phyloP scores from a whole-genome alignment of 2,113 vertebrate species.

The Paramisgurnus dabryanus region DNA sequence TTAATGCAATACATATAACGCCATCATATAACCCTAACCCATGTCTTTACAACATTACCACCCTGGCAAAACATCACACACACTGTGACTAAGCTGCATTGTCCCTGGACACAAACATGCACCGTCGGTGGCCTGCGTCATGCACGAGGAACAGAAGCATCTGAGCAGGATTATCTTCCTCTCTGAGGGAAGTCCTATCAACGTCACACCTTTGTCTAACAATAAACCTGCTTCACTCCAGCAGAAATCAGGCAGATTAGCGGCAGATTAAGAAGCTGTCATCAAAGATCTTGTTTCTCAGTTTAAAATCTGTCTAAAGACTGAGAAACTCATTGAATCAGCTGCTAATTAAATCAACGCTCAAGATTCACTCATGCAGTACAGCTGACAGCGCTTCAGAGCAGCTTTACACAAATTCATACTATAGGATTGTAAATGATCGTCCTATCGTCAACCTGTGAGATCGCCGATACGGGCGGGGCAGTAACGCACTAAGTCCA shows the following conservation, averaged over 20 bases:
- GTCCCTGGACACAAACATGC: constrained; percentile 3
- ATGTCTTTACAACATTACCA: not conserved
- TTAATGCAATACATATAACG: not conserved
- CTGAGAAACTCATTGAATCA: not conserved
- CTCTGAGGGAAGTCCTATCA: constrained; percentile 13
- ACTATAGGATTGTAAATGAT: too few relatives aligned
- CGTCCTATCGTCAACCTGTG: too few relatives aligned
- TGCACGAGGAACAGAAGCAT: not conserved
- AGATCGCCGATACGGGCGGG: too few relatives aligned
- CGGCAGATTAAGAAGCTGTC: not conserved
- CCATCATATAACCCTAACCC: not conserved
- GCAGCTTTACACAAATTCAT: too few relatives aligned
- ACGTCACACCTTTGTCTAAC: constrained; percentile 28
- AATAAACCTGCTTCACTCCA: constrained; percentile 22
- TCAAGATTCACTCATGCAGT: too few relatives aligned
- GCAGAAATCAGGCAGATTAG: not conserved
- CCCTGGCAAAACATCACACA: constrained; percentile 36
- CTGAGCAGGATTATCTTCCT: constrained; percentile 56
- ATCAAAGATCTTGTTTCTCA: not conserved
- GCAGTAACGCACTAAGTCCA: too few relatives aligned
- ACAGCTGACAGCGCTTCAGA: too few relatives aligned
- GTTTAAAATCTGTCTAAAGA: not conserved
- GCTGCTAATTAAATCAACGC: too few relatives aligned
- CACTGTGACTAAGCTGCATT: not conserved
- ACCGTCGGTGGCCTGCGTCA: not conserved